Percentiles rank a stretch among this genome's conserved stretches.
These are phyloP conservation scores for Drosophila mayaguana DNA, from an alignment of 2,888 invertebrate genomes.

Conservation along the genomic window DNA sequence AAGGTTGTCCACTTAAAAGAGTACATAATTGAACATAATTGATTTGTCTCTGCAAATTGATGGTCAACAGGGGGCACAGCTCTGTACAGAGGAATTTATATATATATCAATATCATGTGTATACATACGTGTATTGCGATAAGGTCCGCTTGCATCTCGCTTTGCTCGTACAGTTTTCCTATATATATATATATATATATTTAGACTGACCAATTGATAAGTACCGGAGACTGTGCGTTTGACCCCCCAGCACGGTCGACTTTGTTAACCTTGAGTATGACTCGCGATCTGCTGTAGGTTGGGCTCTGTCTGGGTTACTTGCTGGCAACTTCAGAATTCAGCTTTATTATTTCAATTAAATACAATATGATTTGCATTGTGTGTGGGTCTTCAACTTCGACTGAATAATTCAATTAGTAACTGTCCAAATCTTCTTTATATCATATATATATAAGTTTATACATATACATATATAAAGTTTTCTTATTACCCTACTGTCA, in stretches of 20 bases:
- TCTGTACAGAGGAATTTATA: slow-evolving; percentile 6
- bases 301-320: slow-evolving; percentile 33
- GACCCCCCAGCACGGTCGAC: slow-evolving; percentile 17
- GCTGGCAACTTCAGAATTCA: slow-evolving; percentile 66
- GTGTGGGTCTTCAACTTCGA: slow-evolving; percentile 65
- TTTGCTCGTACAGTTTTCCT: slow-evolving; percentile 34
- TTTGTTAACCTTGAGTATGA: slow-evolving; percentile 72
- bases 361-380: slow-evolving; percentile 75
- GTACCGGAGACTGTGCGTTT: slow-evolving; percentile 38
- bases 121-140: slow-evolving; percentile 35
- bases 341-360: slow-evolving; percentile 78
- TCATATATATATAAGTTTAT: neutral
- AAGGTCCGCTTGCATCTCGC: slow-evolving; percentile 41
- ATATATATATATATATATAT: slow-evolving; percentile 39
- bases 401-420: slow-evolving; percentile 71
- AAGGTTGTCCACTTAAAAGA: slow-evolving; percentile 44
- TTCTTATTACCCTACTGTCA: neutral
- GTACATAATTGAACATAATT: slow-evolving; percentile 73
- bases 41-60: slow-evolving; percentile 61
- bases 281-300: slow-evolving; percentile 27
- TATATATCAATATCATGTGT: slow-evolving; percentile 26
- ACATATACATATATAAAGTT: neutral
- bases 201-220: slow-evolving; percentile 67
- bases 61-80: slow-evolving; percentile 30
- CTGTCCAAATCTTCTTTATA: slow-evolving; percentile 32